phyloP scores from a whole-genome alignment of 1,140 invertebrate genomes.

The Marisa cornuarietis region DNA sequence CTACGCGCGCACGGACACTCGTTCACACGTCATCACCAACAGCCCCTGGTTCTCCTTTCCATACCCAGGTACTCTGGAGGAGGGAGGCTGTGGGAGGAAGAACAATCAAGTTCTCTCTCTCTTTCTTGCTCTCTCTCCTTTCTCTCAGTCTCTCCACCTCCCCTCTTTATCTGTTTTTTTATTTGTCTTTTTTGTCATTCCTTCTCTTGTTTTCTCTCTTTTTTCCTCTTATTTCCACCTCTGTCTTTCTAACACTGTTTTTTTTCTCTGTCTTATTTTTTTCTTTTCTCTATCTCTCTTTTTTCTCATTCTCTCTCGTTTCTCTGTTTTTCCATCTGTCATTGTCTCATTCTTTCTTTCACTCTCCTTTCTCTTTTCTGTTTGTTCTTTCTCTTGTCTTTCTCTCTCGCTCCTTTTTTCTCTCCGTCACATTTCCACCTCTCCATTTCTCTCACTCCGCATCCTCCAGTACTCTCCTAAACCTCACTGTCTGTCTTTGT shows the following conservation, averaged over 20 bases:
- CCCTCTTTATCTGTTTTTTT: not conserved
- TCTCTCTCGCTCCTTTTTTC: not conserved
- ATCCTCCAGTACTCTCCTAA: not conserved
- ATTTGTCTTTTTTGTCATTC: not conserved
- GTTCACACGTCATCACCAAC: constrained; percentile 77
- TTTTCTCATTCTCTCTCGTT: no score
- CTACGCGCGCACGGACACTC: constrained; percentile 77
- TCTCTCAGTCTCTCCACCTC: no score
- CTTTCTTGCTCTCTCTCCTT: not conserved
- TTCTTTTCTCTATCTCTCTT: not conserved
- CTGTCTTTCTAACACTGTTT: no score
- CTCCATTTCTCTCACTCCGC: not conserved
- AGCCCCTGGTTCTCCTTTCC: constrained; percentile 84
- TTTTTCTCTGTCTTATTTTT: no score
- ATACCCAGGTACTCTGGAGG: constrained; percentile 74
- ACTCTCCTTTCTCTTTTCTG: not conserved
- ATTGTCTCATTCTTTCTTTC: no score
- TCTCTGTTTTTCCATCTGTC: no score
- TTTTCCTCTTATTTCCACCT: not conserved
- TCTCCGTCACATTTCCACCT: not conserved
- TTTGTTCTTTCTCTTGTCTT: not conserved
- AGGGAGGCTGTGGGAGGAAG: no score
- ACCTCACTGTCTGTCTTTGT: not conserved
- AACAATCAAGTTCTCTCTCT: no score
- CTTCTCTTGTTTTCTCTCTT: not conserved